Base-by-base conservation (phyloP, 2,888 invertebrate species). In the Anthophora plumipes region DNA sequence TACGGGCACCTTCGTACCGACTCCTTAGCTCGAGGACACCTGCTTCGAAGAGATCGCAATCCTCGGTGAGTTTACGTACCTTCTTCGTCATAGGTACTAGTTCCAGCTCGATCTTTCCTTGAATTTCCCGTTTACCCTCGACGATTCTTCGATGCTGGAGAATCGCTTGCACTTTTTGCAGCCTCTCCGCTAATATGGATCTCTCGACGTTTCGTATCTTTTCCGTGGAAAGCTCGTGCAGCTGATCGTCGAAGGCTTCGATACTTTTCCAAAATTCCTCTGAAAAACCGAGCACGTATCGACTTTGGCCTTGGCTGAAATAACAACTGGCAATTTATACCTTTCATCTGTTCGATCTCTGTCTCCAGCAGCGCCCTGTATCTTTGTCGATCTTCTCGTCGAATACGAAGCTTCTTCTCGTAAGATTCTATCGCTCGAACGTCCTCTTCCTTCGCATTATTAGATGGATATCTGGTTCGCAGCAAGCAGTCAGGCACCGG, bases 361-460 rank as follows among this genome's bases (percentile, higher is more conserved):
- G 95, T 95, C 88, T 96, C 95, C 80, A 98, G 92, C 94, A 96
- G 95, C 90, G 95, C 95, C 88, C 96, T 95, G 91, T 97, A 97
- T 89, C 96, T 96, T 89, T 96, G 95, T 17, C 98, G 95, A 93
- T 98, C 97, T 67, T 95, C 95, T 81, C 95, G 94, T 5, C 97
- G 94, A 78, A 95, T 95, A 50, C 94, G 93, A 0, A 97, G 95
- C 90, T 96, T 96, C 63, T 95, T 95, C 89, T 97, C 96, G 92
- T 97, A 98, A 0, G 96, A 96, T 64, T 95, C 95, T 74, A 96
- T 95, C 0, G 94, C 90, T 61, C 95, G 95, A 22, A 96, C 93
- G 84, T 98, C 98, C 7, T 97, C 97, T 84, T 97, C 96, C 67
- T 95, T 96, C 31, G 31, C 31, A 92, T 95, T 97, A 67, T 96